These are phyloP conservation scores for Rhodinocichla rosea DNA, from an alignment of 2,113 vertebrate species.

Conservation along the genomic window DNA sequence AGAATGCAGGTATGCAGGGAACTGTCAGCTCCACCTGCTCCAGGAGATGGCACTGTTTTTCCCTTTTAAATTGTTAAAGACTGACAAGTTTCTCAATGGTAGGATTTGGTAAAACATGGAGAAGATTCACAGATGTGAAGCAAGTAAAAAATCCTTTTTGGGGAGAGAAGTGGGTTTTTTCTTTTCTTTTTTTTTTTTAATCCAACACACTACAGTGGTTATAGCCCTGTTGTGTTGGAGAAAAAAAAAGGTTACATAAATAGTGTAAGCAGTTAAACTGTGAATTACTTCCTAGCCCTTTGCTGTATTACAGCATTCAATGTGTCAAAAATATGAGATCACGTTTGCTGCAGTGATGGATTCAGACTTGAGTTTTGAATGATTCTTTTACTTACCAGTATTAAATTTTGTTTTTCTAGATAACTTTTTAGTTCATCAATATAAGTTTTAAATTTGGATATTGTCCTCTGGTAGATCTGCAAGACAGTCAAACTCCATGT, in stretches of 20 bases:
- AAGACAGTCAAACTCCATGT: not conserved
- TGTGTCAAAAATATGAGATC: not conserved
- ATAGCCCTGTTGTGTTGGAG: fast-evolving
- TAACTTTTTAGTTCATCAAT: not conserved
- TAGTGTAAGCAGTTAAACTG: not conserved
- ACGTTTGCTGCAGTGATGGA: not conserved
- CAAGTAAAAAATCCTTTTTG: not conserved
- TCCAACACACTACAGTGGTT: not conserved
- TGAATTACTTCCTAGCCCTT: not conserved
- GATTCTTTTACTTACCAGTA: not conserved
- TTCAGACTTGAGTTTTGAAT: not conserved
- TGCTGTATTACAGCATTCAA: not conserved
- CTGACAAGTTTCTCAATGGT: not conserved
- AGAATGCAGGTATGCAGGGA: not conserved
- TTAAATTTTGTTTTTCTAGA: not conserved
- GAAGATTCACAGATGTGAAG: not conserved
- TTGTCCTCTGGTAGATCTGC: not conserved
- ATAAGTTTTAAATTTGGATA: not conserved
- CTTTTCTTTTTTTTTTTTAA: too few relatives aligned
- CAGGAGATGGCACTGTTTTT: conserved; percentile 28
- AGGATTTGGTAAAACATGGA: not conserved
- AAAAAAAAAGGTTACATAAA: not conserved
- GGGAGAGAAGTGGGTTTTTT: not conserved
- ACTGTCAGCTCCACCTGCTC: not conserved
- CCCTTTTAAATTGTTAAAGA: not conserved